Evolutionary conservation across 2,888 invertebrate species (phyloP).

Genomic region (Leptarthrus brevirostris): DNA sequence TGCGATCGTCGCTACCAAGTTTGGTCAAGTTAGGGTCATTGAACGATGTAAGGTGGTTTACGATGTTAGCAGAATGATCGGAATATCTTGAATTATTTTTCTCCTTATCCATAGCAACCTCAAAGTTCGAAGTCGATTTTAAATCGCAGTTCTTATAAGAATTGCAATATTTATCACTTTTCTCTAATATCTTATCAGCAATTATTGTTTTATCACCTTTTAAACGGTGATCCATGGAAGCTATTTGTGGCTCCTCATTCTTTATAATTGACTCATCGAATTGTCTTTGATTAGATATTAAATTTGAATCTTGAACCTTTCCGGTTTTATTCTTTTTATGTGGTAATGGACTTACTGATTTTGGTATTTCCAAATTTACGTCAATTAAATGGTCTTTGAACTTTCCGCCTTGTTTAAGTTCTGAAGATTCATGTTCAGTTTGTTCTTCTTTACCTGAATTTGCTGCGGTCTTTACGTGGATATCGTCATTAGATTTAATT

Average conservation of each 20-base stretch:
- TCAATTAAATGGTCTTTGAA: background rate
- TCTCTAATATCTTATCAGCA: background rate
- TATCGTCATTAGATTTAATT: background rate
- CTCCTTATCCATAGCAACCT: background rate
- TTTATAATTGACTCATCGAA: background rate
- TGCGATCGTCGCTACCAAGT: background rate
- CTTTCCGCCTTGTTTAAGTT: background rate
- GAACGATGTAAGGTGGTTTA: slow-evolving; percentile 29
- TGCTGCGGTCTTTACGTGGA: background rate
- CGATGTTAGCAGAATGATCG: background rate
- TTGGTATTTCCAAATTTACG: background rate
- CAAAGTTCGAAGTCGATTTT: too few species aligned
- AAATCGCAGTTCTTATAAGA: too few species aligned
- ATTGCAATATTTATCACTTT: background rate
- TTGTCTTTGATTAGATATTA: background rate
- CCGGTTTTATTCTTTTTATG: slow-evolving; percentile 15
- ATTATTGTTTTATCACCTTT: background rate
- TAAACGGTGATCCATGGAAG: background rate
- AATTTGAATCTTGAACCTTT: background rate
- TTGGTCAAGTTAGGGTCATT: slow-evolving; percentile 9
- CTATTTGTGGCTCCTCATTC: background rate
- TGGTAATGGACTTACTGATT: slow-evolving; percentile 27
- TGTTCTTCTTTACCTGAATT: background rate
- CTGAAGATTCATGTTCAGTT: background rate
- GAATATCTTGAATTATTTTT: background rate